Evolutionary conservation across 2,888 invertebrate species (phyloP).

Genomic region (Drosophila leonis): DNA sequence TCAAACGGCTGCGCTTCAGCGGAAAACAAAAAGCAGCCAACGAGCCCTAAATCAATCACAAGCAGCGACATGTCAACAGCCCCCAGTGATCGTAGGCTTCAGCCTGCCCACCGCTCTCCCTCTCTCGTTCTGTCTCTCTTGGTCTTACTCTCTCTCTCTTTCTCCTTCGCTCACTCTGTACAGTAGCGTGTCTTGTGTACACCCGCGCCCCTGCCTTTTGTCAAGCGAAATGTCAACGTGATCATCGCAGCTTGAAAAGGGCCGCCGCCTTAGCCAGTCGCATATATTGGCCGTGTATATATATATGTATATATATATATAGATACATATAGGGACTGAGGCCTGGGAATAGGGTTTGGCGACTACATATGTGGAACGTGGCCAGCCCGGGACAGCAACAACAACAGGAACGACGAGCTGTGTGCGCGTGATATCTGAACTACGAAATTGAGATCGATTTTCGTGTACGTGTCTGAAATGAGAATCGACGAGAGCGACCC

Average conservation of each 20-base stretch:
- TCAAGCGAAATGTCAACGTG: conserved; percentile 75
- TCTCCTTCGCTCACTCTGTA: not conserved
- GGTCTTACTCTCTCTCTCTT: not conserved
- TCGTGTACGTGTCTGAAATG: conserved; percentile 68
- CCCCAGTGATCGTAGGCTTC: conserved; percentile 10
- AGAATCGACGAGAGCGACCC: conserved; percentile 28
- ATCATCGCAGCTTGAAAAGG: conserved; percentile 75
- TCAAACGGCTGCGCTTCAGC: conserved; percentile 77
- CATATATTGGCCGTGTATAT: conserved; percentile 68
- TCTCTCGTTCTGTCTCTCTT: not conserved
- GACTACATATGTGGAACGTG: conserved; percentile 46
- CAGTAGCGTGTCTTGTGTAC: conserved; percentile 10
- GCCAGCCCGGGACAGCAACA: conserved; percentile 39
- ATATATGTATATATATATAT: conserved; percentile 10
- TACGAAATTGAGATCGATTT: conserved; percentile 81
- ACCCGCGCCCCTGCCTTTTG: conserved; percentile 11
- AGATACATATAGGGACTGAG: conserved; percentile 2
- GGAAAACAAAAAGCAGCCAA: conserved; percentile 71
- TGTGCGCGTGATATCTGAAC: conserved; percentile 77
- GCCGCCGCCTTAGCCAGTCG: conserved; percentile 60
- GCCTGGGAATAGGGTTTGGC: conserved; percentile 23
- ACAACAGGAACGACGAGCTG: conserved; percentile 5
- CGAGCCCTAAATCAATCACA: conserved; percentile 80
- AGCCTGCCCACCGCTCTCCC: not conserved
- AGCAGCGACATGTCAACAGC: conserved; percentile 75